Conservation (phyloP, 1,140 invertebrate genomes). For the Aphis gossypii region DNA sequence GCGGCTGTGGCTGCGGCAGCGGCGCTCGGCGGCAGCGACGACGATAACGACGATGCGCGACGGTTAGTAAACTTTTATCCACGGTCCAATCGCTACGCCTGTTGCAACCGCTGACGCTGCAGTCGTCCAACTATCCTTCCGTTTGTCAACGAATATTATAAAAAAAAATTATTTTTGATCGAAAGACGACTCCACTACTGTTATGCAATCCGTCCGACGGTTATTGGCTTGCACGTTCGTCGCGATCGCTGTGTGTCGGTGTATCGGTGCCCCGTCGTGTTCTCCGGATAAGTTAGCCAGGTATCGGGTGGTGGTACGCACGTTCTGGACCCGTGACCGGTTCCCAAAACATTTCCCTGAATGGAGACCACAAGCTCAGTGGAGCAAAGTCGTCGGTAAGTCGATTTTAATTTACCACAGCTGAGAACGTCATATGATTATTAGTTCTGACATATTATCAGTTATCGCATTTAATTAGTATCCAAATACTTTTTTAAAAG, state of each 20-base stretch:
- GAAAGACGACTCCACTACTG: neutral
- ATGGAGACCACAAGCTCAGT: conserved; percentile 89
- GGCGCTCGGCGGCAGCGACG: neutral
- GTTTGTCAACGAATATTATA: neutral
- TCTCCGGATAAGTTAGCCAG: conserved; percentile 76
- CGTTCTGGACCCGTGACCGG: conserved; percentile 86
- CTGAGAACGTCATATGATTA: neutral
- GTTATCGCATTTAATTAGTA: neutral
- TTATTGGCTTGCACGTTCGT: conserved; percentile 21
- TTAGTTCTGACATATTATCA: neutral
- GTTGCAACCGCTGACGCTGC: neutral
- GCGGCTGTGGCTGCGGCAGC: neutral
- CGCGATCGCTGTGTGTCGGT: conserved; percentile 20
- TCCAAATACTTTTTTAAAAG: no score
- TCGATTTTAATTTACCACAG: neutral
- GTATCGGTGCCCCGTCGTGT: conserved; percentile 55
- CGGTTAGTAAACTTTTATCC: conserved; percentile 51
- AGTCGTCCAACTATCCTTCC: neutral
- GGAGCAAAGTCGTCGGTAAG: conserved; percentile 89
- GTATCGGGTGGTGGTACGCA: conserved; percentile 85
- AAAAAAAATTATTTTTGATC: neutral
- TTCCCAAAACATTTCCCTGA: conserved; percentile 92
- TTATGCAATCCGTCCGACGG: conserved; percentile 21
- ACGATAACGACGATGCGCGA: neutral
- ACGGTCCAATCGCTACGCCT: neutral